These are phyloP conservation scores for Felis chaus DNA, from an alignment of 2,113 vertebrate genomes.

Conservation along the genomic window DNA sequence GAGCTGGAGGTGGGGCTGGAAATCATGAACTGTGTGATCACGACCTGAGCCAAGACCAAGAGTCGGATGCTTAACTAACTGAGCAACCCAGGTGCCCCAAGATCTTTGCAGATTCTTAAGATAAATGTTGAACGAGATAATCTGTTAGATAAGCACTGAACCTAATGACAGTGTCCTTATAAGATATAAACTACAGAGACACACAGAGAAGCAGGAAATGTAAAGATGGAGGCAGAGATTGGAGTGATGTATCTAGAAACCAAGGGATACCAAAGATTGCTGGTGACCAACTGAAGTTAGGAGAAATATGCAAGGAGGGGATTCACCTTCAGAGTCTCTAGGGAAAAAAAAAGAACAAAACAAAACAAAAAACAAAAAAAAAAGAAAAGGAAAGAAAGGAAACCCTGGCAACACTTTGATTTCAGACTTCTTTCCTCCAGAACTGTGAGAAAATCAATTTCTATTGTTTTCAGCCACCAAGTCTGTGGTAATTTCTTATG, in stretches of 20 bases:
- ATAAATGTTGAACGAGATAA: not conserved
- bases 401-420: not conserved
- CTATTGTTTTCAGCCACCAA: not conserved
- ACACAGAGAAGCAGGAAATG: not conserved
- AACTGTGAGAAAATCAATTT: not conserved
- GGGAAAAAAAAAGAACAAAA: not conserved
- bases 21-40: too few relatives aligned
- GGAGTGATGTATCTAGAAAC: not conserved
- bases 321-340: not conserved
- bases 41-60: too few relatives aligned
- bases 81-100: not conserved
- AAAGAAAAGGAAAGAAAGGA: not conserved
- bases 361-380: not conserved
- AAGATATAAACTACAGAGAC: not conserved
- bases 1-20: too few relatives aligned
- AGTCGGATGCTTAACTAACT: too few relatives aligned
- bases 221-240: not conserved
- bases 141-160: not conserved
- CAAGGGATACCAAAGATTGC: not conserved
- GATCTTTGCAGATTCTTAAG: not conserved
- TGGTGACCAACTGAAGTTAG: not conserved
- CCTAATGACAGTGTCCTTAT: not conserved
- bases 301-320: not conserved
- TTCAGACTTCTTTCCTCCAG: not conserved
- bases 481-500: not conserved